Percentiles rank a stretch among this genome's conserved stretches.
These are phyloP conservation scores for Zhuqinia jingwanae DNA, from an alignment of 2,888 invertebrate species.

Conservation along the genomic window DNA sequence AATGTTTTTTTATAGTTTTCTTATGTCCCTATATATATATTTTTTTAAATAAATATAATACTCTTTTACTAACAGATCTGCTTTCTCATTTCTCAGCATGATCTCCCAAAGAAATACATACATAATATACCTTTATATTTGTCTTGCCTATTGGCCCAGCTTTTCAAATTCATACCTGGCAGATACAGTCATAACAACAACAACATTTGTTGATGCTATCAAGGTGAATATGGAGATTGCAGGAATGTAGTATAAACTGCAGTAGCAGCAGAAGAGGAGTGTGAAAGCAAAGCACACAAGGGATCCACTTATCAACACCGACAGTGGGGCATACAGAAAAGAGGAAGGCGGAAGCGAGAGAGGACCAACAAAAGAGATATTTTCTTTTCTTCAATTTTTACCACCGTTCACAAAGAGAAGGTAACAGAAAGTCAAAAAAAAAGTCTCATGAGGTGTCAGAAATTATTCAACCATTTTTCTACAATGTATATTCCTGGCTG, in stretches of 20 bases:
- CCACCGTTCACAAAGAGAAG: neutral
- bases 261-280: neutral
- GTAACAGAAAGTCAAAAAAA: conserved; percentile 20
- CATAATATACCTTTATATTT: no score
- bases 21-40: no score
- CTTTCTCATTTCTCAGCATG: no score
- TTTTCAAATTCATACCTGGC: no score
- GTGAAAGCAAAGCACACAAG: conserved; percentile 26
- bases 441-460: conserved; percentile 47
- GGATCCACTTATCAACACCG: conserved; percentile 62
- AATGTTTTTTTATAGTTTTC: no score
- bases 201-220: neutral
- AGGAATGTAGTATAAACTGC: no score
- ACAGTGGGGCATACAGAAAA: neutral
- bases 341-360: neutral
- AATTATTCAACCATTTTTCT: conserved; percentile 48
- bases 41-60: no score
- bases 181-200: no score
- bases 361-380: conserved; percentile 10
- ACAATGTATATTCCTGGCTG: neutral
- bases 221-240: neutral
- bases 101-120: no score
- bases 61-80: no score
- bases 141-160: no score
- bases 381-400: neutral